Conservation (phyloP, 2,113 vertebrate genomes). For the Mirounga angustirostris region DNA sequence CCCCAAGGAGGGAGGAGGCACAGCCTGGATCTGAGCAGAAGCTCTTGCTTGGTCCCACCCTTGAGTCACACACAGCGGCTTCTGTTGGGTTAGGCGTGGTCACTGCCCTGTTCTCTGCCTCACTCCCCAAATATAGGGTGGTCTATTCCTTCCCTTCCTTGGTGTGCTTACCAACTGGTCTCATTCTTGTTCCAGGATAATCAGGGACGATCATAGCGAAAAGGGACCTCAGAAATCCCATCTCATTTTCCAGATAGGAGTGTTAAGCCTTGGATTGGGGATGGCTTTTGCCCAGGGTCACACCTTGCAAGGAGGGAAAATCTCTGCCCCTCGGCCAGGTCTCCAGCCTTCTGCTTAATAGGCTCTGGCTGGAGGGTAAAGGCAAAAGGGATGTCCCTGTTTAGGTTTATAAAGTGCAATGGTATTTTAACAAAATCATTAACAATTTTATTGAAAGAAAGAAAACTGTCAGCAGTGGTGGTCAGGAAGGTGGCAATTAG, state of each 20-base stretch:
- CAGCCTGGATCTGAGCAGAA: neutral
- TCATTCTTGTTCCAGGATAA: neutral
- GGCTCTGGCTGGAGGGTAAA: neutral
- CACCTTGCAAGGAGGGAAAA: neutral
- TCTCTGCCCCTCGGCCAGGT: neutral
- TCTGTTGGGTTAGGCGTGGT: neutral
- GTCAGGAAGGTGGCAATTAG: neutral
- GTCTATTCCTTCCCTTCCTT: neutral
- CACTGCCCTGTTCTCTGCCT: neutral
- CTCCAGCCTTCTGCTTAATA: neutral
- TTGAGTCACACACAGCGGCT: neutral
- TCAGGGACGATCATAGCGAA: neutral
- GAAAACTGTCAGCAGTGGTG: fast-evolving
- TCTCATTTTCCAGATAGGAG: neutral
- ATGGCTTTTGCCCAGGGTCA: neutral
- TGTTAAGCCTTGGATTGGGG: neutral
- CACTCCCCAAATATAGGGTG: neutral
- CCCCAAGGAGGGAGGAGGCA: neutral
- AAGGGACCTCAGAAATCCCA: neutral
- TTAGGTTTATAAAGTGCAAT: neutral
- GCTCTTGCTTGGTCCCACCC: neutral
- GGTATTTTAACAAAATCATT: conserved; percentile 1
- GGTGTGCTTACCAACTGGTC: neutral
- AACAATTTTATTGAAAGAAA: neutral
- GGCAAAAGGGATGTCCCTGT: neutral